These are phyloP conservation scores for Ptychoptera contaminata DNA, from an alignment of 2,888 invertebrate species.

Conservation along the genomic window DNA sequence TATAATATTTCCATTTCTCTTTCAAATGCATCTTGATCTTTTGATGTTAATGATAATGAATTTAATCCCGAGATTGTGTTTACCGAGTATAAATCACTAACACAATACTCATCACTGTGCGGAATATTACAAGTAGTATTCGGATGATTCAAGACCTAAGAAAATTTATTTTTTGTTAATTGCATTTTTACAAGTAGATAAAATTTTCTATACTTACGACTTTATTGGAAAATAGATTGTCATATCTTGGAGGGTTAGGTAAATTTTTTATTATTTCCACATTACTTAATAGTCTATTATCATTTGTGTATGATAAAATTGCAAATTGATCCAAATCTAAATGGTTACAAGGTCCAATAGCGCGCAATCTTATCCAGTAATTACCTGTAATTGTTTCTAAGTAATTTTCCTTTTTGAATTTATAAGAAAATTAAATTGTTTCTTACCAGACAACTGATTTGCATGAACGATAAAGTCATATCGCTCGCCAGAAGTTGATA, in stretches of 20 bases:
- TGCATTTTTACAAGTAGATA: neutral
- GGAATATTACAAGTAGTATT: constrained; percentile 14
- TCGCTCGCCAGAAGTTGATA: constrained; percentile 32
- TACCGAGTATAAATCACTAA: constrained; percentile 12
- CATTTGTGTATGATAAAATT: constrained; percentile 14
- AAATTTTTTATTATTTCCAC: constrained; percentile 1
- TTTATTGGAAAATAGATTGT: constrained; percentile 10
- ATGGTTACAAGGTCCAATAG: constrained; percentile 15
- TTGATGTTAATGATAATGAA: too few relatives aligned
- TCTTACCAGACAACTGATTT: constrained; percentile 21
- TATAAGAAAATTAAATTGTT: neutral
- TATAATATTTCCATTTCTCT: constrained; percentile 12
- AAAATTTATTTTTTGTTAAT: neutral
- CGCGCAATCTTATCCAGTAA: constrained; percentile 18
- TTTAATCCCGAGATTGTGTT: neutral
- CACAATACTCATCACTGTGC: constrained; percentile 11
- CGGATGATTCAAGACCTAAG: constrained; percentile 17
- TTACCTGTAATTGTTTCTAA: constrained; percentile 11
- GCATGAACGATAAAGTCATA: constrained; percentile 33
- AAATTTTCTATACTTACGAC: constrained; percentile 8
- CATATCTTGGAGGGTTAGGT: constrained; percentile 12
- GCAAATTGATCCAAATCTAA: constrained; percentile 17
- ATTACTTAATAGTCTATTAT: constrained; percentile 3
- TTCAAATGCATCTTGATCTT: constrained; percentile 6
- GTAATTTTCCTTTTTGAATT: too few relatives aligned